These are phyloP conservation scores for Piliocolobus tephrosceles DNA, from an alignment of 2,113 vertebrate species.

Conservation along the genomic window DNA sequence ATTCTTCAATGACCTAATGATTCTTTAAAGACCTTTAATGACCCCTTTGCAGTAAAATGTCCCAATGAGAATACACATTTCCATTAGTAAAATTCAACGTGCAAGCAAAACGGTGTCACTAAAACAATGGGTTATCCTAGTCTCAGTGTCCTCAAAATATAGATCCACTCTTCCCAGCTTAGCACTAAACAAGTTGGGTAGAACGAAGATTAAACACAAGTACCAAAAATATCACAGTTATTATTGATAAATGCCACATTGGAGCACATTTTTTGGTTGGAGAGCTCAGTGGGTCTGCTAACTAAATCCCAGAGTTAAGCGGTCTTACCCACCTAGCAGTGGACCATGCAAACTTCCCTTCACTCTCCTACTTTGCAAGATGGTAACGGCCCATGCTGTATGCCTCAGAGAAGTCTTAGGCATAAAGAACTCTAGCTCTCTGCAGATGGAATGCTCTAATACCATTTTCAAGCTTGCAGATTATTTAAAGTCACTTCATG, in stretches of 20 bases:
- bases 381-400: background rate
- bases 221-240: background rate
- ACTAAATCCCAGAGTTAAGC: background rate
- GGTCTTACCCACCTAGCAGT: background rate
- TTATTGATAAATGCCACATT: background rate
- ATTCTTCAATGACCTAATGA: background rate
- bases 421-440: background rate
- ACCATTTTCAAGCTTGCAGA: background rate
- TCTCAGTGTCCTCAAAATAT: background rate
- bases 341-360: background rate
- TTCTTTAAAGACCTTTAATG: background rate
- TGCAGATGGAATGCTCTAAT: background rate
- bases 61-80: background rate
- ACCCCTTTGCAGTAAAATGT: background rate
- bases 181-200: background rate
- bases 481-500: background rate
- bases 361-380: no score
- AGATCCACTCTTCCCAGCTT: background rate
- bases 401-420: background rate
- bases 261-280: background rate
- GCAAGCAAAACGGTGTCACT: background rate
- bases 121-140: background rate
- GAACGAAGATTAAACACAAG: background rate
- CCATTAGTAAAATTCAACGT: background rate
- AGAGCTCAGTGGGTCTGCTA: background rate